Base-by-base conservation (phyloP, 1,140 invertebrate species). In the Lerema accius region DNA sequence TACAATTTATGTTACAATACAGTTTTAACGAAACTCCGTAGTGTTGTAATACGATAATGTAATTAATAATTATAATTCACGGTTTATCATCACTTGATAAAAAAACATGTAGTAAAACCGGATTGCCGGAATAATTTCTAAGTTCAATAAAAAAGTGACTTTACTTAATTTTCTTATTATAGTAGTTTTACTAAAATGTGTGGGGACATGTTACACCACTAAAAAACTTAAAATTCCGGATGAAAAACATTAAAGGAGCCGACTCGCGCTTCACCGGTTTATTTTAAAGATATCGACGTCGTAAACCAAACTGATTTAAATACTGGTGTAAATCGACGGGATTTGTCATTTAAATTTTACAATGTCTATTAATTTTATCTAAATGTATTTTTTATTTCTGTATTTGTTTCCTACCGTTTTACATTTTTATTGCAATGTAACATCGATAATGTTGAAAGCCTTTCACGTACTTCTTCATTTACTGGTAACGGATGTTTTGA, bases 351-450 rank as follows among this genome's bases (percentile, higher is more conserved):
- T 65, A 55, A 58, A 65, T 80, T 84, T 84, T 84, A 84, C 71
- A 80, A 79, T 80, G 70, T 62, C 76, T 79, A 80, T 84, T 78
- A 84, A 80, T 71, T 68, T 84, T 84, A 83, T 83, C 82, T 84
- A 77, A 80, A 82, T 86, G 76, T 71, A 73, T 80, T 79, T 79
- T 83, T 82, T 78, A 86, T 78, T 69, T 73, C 70, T 73, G 63
- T 67, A 63, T 64, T 69, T 69, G 67, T 68, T 78, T 76, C 71
- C 82, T 82, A 80, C 81, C 78, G 79, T 80, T 80, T 77, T 70
- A 78, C 72, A 76, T 78, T 81, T 86, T 82, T 80, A 77, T 80
- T 62, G 67, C 42, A 60, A 63, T 79, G 71, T 74, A 49, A 68
- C 39, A 45, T 65, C 53, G 75, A 80, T 80, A 73, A 77, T 60